Conservation (phyloP, 2,888 invertebrate genomes). For the Aplocera efformata region DNA sequence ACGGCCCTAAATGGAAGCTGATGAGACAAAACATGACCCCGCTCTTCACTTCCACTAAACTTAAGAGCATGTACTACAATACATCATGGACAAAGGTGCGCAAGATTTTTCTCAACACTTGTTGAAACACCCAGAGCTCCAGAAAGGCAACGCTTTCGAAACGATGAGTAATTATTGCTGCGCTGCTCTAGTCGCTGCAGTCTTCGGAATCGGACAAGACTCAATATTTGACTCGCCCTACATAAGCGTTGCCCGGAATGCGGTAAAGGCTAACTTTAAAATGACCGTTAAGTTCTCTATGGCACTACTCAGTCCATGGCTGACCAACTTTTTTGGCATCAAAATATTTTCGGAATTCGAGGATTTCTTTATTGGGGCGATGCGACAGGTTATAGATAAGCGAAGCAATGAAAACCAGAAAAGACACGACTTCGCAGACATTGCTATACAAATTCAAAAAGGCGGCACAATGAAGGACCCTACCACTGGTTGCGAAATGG, state of each 20-base stretch:
- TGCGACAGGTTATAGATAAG: no score
- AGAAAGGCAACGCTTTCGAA: conserved; percentile 34
- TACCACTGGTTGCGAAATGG: conserved; percentile 43
- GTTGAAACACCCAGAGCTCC: conserved; percentile 39
- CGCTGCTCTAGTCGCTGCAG: conserved; percentile 51
- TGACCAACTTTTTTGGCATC: no score
- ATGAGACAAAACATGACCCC: conserved; percentile 55
- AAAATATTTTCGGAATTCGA: no score
- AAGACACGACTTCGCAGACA: conserved; percentile 54
- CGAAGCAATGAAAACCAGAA: no score
- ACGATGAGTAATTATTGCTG: conserved; percentile 40
- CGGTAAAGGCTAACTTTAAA: no score
- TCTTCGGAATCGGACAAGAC: conserved; percentile 57
- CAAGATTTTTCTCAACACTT: conserved; percentile 48
- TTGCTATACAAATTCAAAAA: conserved; percentile 52
- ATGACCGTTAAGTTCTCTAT: conserved; percentile 39
- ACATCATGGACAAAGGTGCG: conserved; percentile 52
- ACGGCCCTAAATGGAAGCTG: conserved; percentile 54
- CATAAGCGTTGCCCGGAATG: no score
- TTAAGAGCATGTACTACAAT: conserved; percentile 64
- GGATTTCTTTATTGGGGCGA: no score
- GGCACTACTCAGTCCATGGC: conserved; percentile 20
- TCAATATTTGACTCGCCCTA: conserved; percentile 48
- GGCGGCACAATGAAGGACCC: conserved; percentile 43
- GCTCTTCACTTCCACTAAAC: conserved; percentile 52